These are phyloP conservation scores for Tiliacea aurago DNA, from an alignment of 2,888 invertebrate genomes.

Conservation along the genomic window DNA sequence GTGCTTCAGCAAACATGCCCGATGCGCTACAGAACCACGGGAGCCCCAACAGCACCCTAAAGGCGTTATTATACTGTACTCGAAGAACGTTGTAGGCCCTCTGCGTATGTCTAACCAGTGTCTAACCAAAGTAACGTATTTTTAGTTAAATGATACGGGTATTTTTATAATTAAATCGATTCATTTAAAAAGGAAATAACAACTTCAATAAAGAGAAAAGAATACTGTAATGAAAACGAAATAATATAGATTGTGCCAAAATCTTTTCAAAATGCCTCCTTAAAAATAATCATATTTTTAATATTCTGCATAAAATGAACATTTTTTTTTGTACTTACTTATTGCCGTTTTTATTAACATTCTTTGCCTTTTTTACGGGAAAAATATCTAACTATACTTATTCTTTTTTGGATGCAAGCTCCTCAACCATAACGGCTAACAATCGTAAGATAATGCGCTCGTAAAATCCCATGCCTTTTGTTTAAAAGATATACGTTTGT, in stretches of 20 bases:
- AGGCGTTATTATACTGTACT: no score
- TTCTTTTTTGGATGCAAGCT: constrained; percentile 17
- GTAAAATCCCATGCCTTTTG: constrained; percentile 64
- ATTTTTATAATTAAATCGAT: not conserved
- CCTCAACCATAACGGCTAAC: constrained; percentile 48
- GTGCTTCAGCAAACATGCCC: no score
- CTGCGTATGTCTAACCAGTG: no score
- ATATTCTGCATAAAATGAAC: constrained; percentile 1
- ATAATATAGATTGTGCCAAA: not conserved
- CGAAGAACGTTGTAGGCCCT: no score
- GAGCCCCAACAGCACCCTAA: no score
- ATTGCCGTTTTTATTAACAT: not conserved
- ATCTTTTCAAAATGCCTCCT: not conserved
- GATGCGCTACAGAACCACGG: no score
- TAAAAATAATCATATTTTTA: not conserved
- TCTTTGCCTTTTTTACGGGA: not conserved
- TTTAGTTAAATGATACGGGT: not conserved
- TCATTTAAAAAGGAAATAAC: no score
- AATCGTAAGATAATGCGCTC: constrained; percentile 54
- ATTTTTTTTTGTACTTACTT: not conserved
- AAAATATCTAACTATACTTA: not conserved
- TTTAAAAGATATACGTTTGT: constrained; percentile 54
- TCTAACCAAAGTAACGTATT: not conserved
- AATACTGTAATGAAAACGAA: not conserved
- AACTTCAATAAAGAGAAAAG: not conserved